These are phyloP conservation scores for Climacteris rufus DNA, from an alignment of 2,113 vertebrate genomes.

Conservation along the genomic window DNA sequence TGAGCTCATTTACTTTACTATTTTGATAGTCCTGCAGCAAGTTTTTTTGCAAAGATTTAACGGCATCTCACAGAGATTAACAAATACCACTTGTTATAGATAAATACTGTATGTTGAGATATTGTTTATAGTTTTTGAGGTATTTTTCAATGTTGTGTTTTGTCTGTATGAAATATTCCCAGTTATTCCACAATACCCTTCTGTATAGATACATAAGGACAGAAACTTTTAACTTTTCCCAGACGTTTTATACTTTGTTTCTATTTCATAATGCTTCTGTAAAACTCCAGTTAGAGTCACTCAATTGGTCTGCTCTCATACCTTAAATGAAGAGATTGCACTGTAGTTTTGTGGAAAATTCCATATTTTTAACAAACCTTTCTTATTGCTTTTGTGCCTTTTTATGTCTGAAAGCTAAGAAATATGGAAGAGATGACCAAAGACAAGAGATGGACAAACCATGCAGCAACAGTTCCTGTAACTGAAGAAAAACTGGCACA, in stretches of 20 bases:
- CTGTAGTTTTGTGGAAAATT: neutral
- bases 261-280: neutral
- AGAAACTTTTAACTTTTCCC: neutral
- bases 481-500: slow-evolving; percentile 78
- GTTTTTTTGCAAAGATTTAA: neutral
- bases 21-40: neutral
- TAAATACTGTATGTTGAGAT: neutral
- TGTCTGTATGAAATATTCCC: neutral
- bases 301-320: neutral
- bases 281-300: neutral
- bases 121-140: neutral
- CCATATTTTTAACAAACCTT: neutral
- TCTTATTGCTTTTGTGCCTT: neutral
- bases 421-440: slow-evolving; percentile 75
- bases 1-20: neutral
- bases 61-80: neutral
- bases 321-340: neutral
- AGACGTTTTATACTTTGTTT: neutral
- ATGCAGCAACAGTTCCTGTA: slow-evolving; percentile 51
- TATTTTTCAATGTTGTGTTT: neutral
- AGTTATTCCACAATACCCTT: neutral
- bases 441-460: slow-evolving; percentile 63
- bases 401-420: slow-evolving; percentile 72
- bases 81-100: neutral
- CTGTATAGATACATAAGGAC: neutral